A percentile compares a stretch with the other conserved stretches of the same genome.
Conservation (phyloP, 2,797 vertebrate genomes). For the Melopsittacus undulatus region DNA sequence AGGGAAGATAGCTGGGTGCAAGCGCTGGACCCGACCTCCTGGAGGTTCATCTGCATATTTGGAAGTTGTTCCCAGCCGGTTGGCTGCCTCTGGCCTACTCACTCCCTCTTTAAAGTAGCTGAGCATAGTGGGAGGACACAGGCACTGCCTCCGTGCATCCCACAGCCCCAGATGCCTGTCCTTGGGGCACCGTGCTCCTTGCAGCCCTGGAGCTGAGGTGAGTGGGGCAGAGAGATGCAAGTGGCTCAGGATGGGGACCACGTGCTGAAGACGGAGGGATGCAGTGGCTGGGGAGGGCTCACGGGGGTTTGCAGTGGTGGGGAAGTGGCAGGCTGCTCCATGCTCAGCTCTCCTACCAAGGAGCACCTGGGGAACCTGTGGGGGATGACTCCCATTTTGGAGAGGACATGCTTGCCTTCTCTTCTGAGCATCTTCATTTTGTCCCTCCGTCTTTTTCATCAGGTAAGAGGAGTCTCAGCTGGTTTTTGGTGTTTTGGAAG, state of each 20-base stretch:
- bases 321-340: background rate
- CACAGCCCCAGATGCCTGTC: background rate
- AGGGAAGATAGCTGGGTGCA: background rate
- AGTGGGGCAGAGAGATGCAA: background rate
- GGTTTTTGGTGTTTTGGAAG: background rate
- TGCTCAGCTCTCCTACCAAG: background rate
- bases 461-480: background rate
- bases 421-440: background rate
- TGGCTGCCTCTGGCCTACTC: slow-evolving; percentile 62
- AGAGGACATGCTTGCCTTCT: background rate
- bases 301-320: background rate
- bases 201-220: background rate
- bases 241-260: fast-evolving
- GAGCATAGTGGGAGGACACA: background rate
- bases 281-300: background rate
- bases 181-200: background rate
- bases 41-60: slow-evolving; percentile 75
- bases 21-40: slow-evolving; percentile 35
- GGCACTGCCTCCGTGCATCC: background rate
- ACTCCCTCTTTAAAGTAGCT: slow-evolving; percentile 53
- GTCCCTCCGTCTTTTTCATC: background rate
- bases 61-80: slow-evolving; percentile 64
- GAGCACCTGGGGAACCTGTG: fast-evolving
- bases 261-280: background rate
- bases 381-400: background rate